Conservation (phyloP, 92 coral and sea anemone species). For the Phenganax subtilis region DNA sequence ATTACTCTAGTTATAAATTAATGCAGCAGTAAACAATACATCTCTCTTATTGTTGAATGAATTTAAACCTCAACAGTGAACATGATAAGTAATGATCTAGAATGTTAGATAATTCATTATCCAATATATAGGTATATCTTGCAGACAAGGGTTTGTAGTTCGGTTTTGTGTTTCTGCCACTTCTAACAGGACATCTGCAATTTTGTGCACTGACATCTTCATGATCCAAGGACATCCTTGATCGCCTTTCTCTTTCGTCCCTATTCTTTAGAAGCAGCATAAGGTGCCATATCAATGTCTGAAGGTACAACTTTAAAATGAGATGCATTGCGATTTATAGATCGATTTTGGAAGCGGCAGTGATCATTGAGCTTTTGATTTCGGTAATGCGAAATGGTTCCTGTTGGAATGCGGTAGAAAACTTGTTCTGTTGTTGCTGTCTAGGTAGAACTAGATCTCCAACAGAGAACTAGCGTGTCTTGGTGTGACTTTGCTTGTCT, state of each 20-base stretch:
- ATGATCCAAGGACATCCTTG: not conserved
- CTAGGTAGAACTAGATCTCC: slow-evolving; percentile 42
- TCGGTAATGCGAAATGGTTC: slow-evolving; percentile 21
- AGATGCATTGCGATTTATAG: not conserved
- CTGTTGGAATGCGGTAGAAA: slow-evolving; percentile 35
- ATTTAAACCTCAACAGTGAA: not conserved
- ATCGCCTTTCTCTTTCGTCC: not conserved
- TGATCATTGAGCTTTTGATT: slow-evolving; percentile 41
- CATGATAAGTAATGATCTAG: not conserved
- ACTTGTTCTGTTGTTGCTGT: slow-evolving; percentile 34
- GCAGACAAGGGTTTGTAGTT: not conserved
- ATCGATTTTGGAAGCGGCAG: not conserved
- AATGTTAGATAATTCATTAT: slow-evolving; percentile 1
- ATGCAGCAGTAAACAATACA: not conserved
- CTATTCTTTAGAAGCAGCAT: not conserved
- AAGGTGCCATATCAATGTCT: not conserved
- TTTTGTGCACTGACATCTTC: not conserved
- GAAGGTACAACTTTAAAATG: not conserved
- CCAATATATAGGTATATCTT: not conserved
- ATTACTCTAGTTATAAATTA: not conserved
- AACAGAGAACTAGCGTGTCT: slow-evolving; percentile 7
- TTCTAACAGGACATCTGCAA: slow-evolving; percentile 3
- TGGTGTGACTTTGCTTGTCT: slow-evolving; percentile 13
- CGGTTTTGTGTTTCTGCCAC: not conserved
- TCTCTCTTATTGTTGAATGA: not conserved